Evolutionary conservation across 2,113 vertebrate species (phyloP), one percentile per base, ranked within the genome.

Genomic region (Pyxicephalus adspersus): DNA sequence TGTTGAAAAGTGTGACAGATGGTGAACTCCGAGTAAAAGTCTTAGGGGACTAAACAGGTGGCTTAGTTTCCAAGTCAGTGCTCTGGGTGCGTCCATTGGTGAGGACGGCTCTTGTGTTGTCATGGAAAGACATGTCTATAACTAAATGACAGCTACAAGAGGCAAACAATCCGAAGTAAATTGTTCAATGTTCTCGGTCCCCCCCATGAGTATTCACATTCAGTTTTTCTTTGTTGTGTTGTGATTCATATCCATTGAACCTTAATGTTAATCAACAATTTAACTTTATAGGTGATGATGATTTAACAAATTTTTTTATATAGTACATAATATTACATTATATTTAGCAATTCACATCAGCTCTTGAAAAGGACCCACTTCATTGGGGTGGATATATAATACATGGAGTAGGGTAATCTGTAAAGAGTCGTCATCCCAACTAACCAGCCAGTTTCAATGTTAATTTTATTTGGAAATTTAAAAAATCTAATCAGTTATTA

Each of bases 61-160:
- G 66, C 61, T 80, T 71, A 31, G 77, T 80, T 80, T 80, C 66
- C 77, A 80, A 71, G 55, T 80, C 77, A 61, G 66, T 71, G 55
- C 77, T 63, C 34, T 71, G 38, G 52, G 55, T 63, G 55, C 17
- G 38, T 25, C 66, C 66, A 70, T 50, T 68, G 51, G 64, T 5
- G 28, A 67, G 76, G 61, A 77, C 22, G 54, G 50, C 50, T 57
- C 52, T 58, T 17, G 60, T 64, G 74, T 67, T 67, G 64, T 78
- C 64, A 68, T 78, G 64, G 76, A 67, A 78, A 78, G 64, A 26
- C 76, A 78, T 29, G 20, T 70, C 29, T 60, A 25, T 68, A 34
- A 58, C 54, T 23, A 50, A n/a, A 79, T 64, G 52, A 45, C 52
- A 68, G 31, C 54, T 45, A 79, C 34, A 64, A 64, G 8, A 64